Conservation (phyloP, 2,113 vertebrate species). For the Upupa epops region DNA sequence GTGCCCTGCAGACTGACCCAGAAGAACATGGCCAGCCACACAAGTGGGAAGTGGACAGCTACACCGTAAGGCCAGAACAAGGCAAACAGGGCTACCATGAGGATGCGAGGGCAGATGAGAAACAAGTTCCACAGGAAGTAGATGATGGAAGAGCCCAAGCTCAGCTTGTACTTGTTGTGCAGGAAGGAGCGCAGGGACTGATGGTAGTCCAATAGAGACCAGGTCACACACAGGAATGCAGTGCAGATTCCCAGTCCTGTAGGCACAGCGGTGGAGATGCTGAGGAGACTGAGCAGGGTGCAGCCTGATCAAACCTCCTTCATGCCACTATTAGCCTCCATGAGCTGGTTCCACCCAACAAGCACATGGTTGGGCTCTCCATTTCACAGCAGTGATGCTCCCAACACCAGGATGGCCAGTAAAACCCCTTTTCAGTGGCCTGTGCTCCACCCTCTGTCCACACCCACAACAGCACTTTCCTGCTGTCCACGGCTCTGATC, state of each 20-base stretch:
- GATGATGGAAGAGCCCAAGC: constrained; percentile 68
- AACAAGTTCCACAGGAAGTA: constrained; percentile 96
- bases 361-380: rapidly evolving
- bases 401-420: background rate
- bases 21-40: constrained; percentile 82
- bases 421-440: background rate
- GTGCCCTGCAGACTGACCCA: constrained; percentile 89
- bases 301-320: background rate
- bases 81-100: constrained; percentile 81
- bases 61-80: constrained; percentile 76
- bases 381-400: background rate
- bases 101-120: constrained; percentile 85
- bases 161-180: constrained; percentile 79
- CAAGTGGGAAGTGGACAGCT: constrained; percentile 76
- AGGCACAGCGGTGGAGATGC: background rate
- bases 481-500: rapidly evolving
- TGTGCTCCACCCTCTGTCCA: background rate
- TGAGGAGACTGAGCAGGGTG: background rate
- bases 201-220: constrained; percentile 94
- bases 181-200: constrained; percentile 89
- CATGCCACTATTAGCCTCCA: background rate
- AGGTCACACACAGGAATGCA: constrained; percentile 84
- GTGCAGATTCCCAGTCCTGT: constrained; percentile 83
- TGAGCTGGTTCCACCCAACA: background rate
- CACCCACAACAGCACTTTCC: background rate